Conservation (phyloP, 2,888 invertebrate genomes). For the Drosophila testacea region DNA sequence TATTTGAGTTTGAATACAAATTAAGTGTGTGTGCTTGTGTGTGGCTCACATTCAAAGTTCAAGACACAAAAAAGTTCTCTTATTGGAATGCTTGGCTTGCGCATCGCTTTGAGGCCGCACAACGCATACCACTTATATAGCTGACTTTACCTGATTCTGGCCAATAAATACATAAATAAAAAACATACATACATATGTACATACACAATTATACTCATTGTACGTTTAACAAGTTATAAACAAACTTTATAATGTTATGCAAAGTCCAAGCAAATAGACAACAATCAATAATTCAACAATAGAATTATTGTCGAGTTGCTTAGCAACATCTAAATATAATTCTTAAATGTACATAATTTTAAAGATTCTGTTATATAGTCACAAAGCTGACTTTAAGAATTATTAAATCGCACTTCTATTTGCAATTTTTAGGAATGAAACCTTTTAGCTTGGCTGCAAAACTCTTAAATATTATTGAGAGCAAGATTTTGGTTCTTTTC, state of each 20-base stretch:
- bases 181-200: background rate
- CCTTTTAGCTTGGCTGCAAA: too few relatives aligned
- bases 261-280: background rate
- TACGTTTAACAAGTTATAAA: background rate
- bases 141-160: constrained; percentile 5
- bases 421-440: too few relatives aligned
- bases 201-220: background rate
- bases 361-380: too few relatives aligned
- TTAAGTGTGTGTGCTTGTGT: constrained; percentile 2
- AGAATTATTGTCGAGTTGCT: too few relatives aligned
- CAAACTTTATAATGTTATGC: constrained; percentile 1
- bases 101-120: constrained; percentile 44
- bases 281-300: background rate
- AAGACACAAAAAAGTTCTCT: constrained; percentile 22
- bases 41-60: constrained; percentile 35
- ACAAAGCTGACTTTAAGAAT: too few relatives aligned
- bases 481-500: too few relatives aligned
- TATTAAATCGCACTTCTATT: too few relatives aligned
- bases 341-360: too few relatives aligned
- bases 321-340: too few relatives aligned
- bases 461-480: too few relatives aligned
- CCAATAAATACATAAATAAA: constrained; percentile 20
- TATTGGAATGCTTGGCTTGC: constrained; percentile 43
- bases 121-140: constrained; percentile 29
- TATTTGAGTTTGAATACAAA: constrained; percentile 38